Base-by-base conservation (phyloP, 2,888 invertebrate genomes). In the Parnassius mnemosyne region DNA sequence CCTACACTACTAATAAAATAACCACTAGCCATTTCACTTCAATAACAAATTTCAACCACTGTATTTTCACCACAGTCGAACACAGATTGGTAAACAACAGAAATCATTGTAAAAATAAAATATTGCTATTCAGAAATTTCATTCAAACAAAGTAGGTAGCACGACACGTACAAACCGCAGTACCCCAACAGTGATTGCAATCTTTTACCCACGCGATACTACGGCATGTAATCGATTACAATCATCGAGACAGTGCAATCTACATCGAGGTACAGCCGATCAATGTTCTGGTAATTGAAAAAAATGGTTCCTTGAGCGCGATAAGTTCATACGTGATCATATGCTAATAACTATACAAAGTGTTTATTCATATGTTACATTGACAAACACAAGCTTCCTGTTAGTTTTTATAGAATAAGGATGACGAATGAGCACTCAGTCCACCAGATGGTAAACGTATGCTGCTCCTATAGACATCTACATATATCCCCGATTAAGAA, bases 171-270 rank as follows among this genome's bases (percentile, higher is more conserved):
- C 25, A 53, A 60, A 60, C 54, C 60, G 49, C 60, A 54, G 60
- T 49, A 54, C n/a, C 49, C 5, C 47, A 49, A 54, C 53, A 20
- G 13, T 13, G 53, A 60, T 60, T 53, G 60, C 43, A 53, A 54
- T 60, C 53, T 54, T 54, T 54, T 54, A 47, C 46, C 59, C 59
- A 20, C n/a, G 47, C 53, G 47, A 49, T 54, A 49, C 54, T 54
- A 54, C 12, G 20, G 49, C 54, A 54, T 60, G 60, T 54, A 60
- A 60, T 60, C 49, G 49, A 43, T 42, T 49, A 41, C 41, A 20
- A 56, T 61, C 56, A 61, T 56, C 55, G 52, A 61, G 52, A 16
- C 44, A 13, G 41, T 12, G 3, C 55, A 61, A 61, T 50, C 50
- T 51, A 61, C 49, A 52, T 12, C n/a, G 44, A 44, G 34, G 53